Evolutionary conservation across 2,797 vertebrate genomes (phyloP).

Genomic region (Acanthis flammea): DNA sequence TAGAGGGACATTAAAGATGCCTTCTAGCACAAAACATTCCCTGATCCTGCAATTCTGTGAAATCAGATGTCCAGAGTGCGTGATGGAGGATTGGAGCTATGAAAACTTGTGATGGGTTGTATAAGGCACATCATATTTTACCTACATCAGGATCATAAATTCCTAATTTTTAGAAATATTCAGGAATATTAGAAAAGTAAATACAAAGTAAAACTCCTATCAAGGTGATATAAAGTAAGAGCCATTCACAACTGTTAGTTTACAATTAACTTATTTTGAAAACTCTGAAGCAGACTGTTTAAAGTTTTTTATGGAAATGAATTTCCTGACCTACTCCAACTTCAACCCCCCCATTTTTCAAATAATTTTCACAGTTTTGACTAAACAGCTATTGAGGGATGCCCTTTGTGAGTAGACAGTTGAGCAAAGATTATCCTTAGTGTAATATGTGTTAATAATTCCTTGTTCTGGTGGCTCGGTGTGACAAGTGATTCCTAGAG

Average conservation of each 20-base stretch:
- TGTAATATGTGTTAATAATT: neutral
- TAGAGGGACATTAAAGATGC: neutral
- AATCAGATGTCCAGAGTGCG: neutral
- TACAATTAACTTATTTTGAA: conserved; percentile 57
- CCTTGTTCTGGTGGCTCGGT: neutral
- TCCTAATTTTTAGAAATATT: conserved; percentile 44
- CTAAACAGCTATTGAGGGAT: conserved; percentile 32
- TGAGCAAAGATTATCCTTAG: neutral
- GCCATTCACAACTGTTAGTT: conserved; percentile 17
- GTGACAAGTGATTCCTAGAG: neutral
- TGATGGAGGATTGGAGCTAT: neutral
- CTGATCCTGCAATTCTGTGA: neutral
- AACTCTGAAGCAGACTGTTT: neutral
- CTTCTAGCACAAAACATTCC: neutral
- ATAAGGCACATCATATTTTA: neutral
- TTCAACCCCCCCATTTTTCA: neutral
- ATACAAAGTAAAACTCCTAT: neutral
- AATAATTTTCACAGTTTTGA: conserved; percentile 31
- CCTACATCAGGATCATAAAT: neutral
- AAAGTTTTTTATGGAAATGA: conserved; percentile 46
- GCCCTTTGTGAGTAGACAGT: conserved; percentile 7
- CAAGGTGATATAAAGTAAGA: conserved; percentile 23
- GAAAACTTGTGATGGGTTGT: neutral
- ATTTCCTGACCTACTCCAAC: conserved; percentile 46
- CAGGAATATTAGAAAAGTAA: conserved; percentile 40